These are phyloP conservation scores for Coryphaenoides rupestris DNA, from an alignment of 2,113 vertebrate genomes.

Conservation along the genomic window DNA sequence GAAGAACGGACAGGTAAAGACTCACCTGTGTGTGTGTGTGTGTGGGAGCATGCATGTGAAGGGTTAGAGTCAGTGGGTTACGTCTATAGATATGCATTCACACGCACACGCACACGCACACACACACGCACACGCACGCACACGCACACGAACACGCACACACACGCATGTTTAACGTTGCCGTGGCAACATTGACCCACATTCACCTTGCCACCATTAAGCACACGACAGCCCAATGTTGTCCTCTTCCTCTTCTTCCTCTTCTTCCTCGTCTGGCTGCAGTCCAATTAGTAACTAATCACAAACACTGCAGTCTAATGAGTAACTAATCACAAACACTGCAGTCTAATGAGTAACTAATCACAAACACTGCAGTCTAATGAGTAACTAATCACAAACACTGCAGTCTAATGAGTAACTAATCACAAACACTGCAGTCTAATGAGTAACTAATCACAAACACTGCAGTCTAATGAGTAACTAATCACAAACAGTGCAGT, in stretches of 20 bases:
- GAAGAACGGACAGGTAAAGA: conserved; percentile 91
- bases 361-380: conserved; percentile 61
- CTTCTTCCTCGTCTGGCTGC: conserved; percentile 39
- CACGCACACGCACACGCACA: not conserved
- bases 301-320: conserved; percentile 65
- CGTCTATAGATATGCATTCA: not conserved
- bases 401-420: conserved; percentile 65
- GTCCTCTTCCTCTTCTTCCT: conserved; percentile 42
- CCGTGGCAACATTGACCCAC: conserved; percentile 37
- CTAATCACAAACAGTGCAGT: no score
- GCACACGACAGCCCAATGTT: conserved; percentile 45
- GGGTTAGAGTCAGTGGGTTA: not conserved
- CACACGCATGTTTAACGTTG: conserved; percentile 29
- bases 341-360: conserved; percentile 67
- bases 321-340: no score
- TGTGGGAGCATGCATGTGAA: not conserved
- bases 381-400: no score
- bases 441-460: conserved; percentile 72
- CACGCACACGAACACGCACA: no score
- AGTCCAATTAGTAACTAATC: conserved; percentile 69
- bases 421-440: no score
- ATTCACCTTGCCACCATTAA: conserved; percentile 49
- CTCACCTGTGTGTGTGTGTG: conserved; percentile 12
- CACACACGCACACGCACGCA: no score
- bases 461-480: conserved; percentile 65